Evolutionary conservation across 2,797 vertebrate species (phyloP).

Genomic region (Phrynocephalus vlangalii): DNA sequence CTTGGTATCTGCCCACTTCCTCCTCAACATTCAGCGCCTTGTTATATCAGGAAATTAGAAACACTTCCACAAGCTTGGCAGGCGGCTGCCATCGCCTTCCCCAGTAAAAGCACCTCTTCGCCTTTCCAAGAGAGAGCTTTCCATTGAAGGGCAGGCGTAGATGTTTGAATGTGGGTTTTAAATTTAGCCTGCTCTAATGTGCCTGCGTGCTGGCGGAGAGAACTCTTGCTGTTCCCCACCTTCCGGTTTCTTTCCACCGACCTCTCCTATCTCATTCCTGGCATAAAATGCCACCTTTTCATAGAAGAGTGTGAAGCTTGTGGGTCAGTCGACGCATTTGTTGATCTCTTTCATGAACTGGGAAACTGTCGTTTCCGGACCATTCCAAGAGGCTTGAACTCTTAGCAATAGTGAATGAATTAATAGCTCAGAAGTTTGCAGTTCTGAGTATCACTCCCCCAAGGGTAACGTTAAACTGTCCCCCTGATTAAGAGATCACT

Average conservation of each 20-base stretch:
- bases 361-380: background rate
- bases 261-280: background rate
- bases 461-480: constrained; percentile 34
- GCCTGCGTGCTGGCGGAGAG: no score
- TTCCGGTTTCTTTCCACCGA: background rate
- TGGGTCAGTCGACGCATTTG: background rate
- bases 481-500: constrained; percentile 37
- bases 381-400: background rate
- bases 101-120: constrained; percentile 47
- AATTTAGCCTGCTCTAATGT: no score
- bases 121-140: constrained; percentile 50
- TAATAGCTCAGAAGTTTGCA: background rate
- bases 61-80: constrained; percentile 61
- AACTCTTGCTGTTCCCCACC: background rate
- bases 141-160: constrained; percentile 18
- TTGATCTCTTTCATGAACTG: background rate
- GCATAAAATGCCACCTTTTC: background rate
- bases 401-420: background rate
- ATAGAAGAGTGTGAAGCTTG: background rate
- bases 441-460: constrained; percentile 48
- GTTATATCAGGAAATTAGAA: constrained; percentile 88
- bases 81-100: constrained; percentile 42
- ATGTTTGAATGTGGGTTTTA: no score
- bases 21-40: constrained; percentile 75
- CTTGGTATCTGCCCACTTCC: constrained; percentile 80